Evolutionary conservation across 1,140 invertebrate genomes (phyloP).

Genomic region (Belonocnema kinseyi): DNA sequence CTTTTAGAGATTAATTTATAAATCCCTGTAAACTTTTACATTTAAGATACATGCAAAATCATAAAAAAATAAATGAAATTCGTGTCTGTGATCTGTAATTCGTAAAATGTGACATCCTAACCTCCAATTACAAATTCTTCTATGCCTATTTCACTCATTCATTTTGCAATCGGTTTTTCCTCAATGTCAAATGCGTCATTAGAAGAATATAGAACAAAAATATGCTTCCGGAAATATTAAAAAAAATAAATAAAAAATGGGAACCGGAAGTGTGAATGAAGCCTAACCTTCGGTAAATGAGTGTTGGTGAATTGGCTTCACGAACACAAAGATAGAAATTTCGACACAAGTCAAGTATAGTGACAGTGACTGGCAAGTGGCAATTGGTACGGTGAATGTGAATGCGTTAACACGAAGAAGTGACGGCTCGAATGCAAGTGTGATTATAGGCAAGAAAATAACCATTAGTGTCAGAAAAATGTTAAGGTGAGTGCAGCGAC

Average conservation of each 20-base stretch:
- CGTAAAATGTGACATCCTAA: too few relatives aligned
- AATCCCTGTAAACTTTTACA: too few relatives aligned
- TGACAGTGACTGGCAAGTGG: slow-evolving; percentile 1
- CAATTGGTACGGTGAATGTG: neutral
- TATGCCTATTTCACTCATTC: too few relatives aligned
- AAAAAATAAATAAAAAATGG: neutral
- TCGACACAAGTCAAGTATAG: neutral
- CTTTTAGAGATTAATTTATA: too few relatives aligned
- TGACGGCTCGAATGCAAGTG: neutral
- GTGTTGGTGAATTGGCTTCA: neutral
- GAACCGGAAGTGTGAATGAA: slow-evolving; percentile 19
- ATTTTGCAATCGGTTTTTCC: too few relatives aligned
- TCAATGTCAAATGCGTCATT: too few relatives aligned
- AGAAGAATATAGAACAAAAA: too few relatives aligned
- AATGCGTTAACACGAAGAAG: neutral
- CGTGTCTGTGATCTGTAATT: too few relatives aligned
- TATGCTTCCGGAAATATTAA: too few relatives aligned
- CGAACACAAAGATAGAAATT: neutral
- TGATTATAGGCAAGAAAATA: slow-evolving; percentile 15
- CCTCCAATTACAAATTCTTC: too few relatives aligned
- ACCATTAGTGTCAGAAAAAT: slow-evolving; percentile 16
- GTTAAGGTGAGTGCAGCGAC: neutral
- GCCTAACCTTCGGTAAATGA: neutral
- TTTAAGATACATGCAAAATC: too few relatives aligned
- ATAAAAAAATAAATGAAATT: too few relatives aligned